Conservation (phyloP, 2,113 vertebrate genomes). For the Rhadina sibilatrix region DNA sequence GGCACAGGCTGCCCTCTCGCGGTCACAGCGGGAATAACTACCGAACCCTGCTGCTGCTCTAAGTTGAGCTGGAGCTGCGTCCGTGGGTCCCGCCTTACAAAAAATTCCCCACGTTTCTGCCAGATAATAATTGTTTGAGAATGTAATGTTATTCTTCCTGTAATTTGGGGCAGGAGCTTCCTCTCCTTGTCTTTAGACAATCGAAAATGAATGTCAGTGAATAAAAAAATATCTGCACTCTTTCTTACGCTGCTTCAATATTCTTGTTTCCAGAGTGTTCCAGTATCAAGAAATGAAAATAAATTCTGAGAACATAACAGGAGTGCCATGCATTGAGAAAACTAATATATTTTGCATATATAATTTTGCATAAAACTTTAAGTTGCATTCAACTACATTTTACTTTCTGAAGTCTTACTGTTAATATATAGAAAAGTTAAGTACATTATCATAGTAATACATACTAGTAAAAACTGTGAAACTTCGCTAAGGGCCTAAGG, state of each 20-base stretch:
- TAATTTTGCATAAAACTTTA: neutral
- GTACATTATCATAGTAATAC: neutral
- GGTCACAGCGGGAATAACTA: neutral
- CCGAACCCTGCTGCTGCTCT: neutral
- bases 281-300: neutral
- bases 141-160: neutral
- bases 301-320: neutral
- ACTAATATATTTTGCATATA: neutral
- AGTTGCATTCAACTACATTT: neutral
- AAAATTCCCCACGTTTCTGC: neutral
- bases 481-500: neutral
- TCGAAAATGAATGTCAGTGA: neutral
- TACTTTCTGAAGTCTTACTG: neutral
- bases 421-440: neutral
- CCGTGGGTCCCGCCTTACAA: neutral
- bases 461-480: neutral
- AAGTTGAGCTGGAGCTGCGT: neutral
- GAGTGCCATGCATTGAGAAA: neutral
- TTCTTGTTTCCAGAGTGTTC: neutral
- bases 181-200: neutral
- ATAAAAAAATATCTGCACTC: neutral
- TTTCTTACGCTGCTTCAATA: neutral
- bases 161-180: neutral
- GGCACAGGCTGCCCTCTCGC: slow-evolving; percentile 13
- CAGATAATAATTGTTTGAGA: neutral